A percentile compares a stretch with the other conserved stretches of the same genome.
phyloP scores from a whole-genome alignment of 2,113 vertebrate species.

The Uria aalge region DNA sequence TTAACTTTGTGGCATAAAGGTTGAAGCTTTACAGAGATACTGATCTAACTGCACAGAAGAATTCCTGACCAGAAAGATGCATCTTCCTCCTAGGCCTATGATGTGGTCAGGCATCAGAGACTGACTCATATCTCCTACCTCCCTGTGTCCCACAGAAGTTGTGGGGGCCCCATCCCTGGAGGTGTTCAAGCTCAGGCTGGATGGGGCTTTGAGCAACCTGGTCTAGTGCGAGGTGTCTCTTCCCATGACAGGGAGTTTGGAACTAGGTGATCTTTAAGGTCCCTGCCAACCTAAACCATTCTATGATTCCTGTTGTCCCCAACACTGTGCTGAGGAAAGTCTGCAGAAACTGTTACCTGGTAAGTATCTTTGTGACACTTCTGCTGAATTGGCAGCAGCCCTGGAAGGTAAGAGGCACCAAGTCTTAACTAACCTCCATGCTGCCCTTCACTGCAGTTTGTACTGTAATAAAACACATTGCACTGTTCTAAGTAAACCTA shows the following conservation, averaged over 20 bases:
- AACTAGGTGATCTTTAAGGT: neutral
- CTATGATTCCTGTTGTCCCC: neutral
- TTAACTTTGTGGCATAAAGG: no score
- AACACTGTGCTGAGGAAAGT: neutral
- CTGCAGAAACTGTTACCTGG: neutral
- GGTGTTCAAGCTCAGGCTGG: neutral
- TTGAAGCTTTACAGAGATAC: no score
- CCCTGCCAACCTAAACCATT: neutral
- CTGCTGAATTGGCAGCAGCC: neutral
- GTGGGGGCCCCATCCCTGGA: neutral
- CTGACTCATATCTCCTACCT: neutral
- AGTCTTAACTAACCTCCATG: neutral
- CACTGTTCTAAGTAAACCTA: neutral
- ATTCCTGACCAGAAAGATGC: neutral
- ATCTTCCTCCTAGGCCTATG: neutral
- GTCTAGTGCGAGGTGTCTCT: neutral
- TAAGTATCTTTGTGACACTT: neutral
- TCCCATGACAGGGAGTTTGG: neutral
- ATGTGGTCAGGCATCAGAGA: neutral
- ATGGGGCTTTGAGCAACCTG: neutral
- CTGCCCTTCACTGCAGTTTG: neutral
- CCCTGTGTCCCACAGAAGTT: neutral
- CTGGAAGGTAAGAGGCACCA: neutral
- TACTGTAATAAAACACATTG: neutral
- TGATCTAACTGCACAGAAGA: neutral